A percentile compares a stretch with the other conserved stretches of the same genome.
phyloP scores from a whole-genome alignment of 2,113 vertebrate genomes.

The Orycteropus afer region DNA sequence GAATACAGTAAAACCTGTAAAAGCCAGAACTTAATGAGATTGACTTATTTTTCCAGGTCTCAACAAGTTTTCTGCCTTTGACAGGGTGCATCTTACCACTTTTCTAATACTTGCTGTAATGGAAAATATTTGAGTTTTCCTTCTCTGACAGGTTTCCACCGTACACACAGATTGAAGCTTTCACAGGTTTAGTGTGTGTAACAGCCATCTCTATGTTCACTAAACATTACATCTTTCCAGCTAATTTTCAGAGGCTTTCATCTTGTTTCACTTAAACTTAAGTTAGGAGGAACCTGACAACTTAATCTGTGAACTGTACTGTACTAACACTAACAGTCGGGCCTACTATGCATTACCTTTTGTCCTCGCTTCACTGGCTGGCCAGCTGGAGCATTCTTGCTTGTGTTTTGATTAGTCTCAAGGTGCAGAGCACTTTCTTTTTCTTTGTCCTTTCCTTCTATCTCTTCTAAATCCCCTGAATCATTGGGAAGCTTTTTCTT shows the following conservation, averaged over 20 bases:
- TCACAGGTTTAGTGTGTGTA: too few relatives aligned
- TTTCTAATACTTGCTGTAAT: too few relatives aligned
- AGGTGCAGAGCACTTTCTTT: conserved; percentile 70
- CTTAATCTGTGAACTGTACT: neutral
- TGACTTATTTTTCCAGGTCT: too few relatives aligned
- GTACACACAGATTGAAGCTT: too few relatives aligned
- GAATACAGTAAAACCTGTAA: neutral
- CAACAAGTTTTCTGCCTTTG: too few relatives aligned
- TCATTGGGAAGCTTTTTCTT: conserved; percentile 91
- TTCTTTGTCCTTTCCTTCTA: conserved; percentile 82
- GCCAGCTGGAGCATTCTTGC: conserved; percentile 76
- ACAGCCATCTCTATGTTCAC: neutral
- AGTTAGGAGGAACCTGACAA: neutral
- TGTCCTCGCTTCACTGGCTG: conserved; percentile 94
- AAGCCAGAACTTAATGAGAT: too few relatives aligned
- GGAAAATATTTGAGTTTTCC: too few relatives aligned
- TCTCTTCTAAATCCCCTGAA: conserved; percentile 78
- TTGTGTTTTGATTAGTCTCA: conserved; percentile 75
- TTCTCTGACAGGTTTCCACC: too few relatives aligned
- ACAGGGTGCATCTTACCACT: too few relatives aligned
- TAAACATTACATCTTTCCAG: neutral
- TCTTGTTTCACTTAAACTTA: conserved; percentile 44
- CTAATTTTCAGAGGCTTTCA: neutral
- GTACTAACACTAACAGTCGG: neutral
- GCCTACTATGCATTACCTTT: conserved; percentile 86